Conservation (phyloP, 2,888 invertebrate genomes). For the Polietes domitor region DNA sequence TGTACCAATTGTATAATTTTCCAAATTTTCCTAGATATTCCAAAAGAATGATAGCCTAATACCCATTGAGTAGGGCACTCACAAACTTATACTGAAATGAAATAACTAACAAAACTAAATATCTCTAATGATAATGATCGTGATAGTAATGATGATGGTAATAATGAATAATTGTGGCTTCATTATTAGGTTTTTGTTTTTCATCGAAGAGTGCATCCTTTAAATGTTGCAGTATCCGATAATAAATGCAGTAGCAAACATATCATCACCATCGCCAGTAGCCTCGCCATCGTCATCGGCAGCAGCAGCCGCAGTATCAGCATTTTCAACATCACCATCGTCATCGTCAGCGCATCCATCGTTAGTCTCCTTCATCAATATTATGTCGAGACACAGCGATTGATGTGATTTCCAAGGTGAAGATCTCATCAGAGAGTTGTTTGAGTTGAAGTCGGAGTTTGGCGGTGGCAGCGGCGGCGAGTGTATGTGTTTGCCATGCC, state of each 20-base stretch:
- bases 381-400: conserved; percentile 79
- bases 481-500: conserved; percentile 27
- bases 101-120: conserved; percentile 38
- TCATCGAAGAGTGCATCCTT: conserved; percentile 49
- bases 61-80: not conserved
- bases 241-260: conserved; percentile 65
- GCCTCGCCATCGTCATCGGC: conserved; percentile 42
- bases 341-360: conserved; percentile 24
- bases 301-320: conserved; percentile 50
- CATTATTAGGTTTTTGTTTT: conserved; percentile 18
- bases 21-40: too few relatives aligned
- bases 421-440: conserved; percentile 74
- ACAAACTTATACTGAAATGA: not conserved
- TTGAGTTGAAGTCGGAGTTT: conserved; percentile 36
- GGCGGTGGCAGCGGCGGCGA: not conserved
- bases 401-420: conserved; percentile 79
- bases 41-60: too few relatives aligned
- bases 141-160: conserved; percentile 50
- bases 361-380: conserved; percentile 74
- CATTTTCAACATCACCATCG: conserved; percentile 40
- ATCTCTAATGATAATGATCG: conserved; percentile 54
- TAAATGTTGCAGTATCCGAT: conserved; percentile 46
- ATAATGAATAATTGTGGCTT: conserved; percentile 52
- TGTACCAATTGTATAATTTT: too few relatives aligned
- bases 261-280: conserved; percentile 56